These are phyloP conservation scores for Pandion haliaetus DNA, from an alignment of 2,113 vertebrate species.

Conservation along the genomic window DNA sequence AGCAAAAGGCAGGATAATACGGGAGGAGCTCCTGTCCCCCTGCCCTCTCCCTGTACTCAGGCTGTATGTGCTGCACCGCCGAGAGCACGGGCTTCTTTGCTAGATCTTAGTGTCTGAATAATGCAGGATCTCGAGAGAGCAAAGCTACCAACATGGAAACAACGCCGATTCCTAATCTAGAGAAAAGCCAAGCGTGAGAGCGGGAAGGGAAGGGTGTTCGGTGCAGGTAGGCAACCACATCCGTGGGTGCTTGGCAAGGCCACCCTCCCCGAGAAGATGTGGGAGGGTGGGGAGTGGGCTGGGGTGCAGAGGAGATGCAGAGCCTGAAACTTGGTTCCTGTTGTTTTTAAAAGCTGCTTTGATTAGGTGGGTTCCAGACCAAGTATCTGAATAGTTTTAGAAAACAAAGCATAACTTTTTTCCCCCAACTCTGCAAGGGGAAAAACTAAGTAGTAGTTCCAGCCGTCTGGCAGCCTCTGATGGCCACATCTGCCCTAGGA, in stretches of 20 bases:
- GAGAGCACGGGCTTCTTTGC: background rate
- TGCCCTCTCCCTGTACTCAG: background rate
- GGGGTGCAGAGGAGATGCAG: background rate
- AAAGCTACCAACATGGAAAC: background rate
- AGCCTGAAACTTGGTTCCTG: background rate
- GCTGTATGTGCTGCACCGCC: background rate
- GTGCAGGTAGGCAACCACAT: slow-evolving; percentile 29
- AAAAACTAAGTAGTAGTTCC: background rate
- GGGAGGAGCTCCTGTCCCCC: background rate
- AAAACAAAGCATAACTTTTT: background rate
- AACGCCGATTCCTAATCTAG: background rate
- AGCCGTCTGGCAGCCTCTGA: background rate
- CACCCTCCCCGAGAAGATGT: background rate
- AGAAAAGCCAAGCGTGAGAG: background rate
- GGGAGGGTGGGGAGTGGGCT: background rate
- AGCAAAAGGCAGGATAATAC: background rate
- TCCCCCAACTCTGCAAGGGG: background rate
- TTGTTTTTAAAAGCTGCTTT: background rate
- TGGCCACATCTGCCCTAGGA: background rate
- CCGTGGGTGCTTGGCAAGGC: background rate
- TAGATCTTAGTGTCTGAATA: background rate
- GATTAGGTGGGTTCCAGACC: background rate
- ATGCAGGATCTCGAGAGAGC: background rate
- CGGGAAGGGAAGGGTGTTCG: background rate
- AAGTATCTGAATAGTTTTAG: background rate